Evolutionary conservation across 1,140 invertebrate species (phyloP), one percentile per base, ranked within the genome.

Genomic region (Hyphantria cunea): DNA sequence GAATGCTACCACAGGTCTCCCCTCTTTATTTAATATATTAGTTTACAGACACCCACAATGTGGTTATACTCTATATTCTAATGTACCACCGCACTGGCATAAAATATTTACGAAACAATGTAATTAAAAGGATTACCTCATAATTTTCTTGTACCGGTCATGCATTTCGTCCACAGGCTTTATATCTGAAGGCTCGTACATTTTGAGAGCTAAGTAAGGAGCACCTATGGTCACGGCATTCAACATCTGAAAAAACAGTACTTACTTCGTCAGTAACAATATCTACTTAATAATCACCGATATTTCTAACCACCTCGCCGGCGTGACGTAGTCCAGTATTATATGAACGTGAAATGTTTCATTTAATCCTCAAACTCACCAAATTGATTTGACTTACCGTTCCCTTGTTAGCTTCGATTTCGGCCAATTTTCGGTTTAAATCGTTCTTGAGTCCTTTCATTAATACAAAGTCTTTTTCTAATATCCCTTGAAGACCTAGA

Each of bases 151-250:
- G 52, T 74, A 81, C 25, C 63, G 33, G n/a, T 76, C 69, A 0
- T 52, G 32, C 44, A 82, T 76, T 13, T 74, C 66, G 9, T 75
- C 64, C 0, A 74, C 61, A 0, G 71, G 59, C 0, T 73, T 58
- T 34, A 79, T 33, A 0, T 67, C 47, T 0, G 72, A 70, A 4
- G 87, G 79, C 45, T 86, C 78, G 64, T 70, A 66, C 12, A 89
- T 69, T 33, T 78, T 72, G 49, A 92, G 69, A 0, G 90, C 84
- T 51, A 92, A 70, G 75, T 90, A 91, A 0, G 92, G 91, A 0
- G 92, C 91, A 5, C 91, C 78, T n/a, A 78, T 71, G 6, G 60
- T 76, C 12, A 92, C 89, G 3, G 86, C 78, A 2, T 64, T 64
- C 25, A 64, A 47, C 80, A 90, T 89, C 91, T 92, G 37, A 1